Base-by-base conservation (phyloP, 1,140 invertebrate species). In the Patella vulgata region DNA sequence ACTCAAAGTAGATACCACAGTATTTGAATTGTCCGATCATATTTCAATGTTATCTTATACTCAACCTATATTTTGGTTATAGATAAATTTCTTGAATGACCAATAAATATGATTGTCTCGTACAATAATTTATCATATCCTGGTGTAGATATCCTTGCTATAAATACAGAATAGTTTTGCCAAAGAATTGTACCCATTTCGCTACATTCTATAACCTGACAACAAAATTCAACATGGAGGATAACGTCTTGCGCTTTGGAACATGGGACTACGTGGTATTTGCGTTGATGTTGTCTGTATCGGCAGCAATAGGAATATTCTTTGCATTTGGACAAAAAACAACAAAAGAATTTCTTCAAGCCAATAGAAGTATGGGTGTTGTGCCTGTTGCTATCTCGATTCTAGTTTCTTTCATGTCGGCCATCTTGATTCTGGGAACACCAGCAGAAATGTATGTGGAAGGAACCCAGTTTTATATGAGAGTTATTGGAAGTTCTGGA, bases 311-410 rank as follows among this genome's bases (percentile, higher is more conserved):
- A 53, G 93, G 93, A 0, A 85, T 93, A 0, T 94, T 91, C 78
- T 94, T 93, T 74, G 87, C 90, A 56, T 90, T 94, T 68, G 90
- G 89, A 78, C 33, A 36, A 14, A 36, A 36, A 14, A 36, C 33
- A 36, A 36, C 89, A 30, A 88, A 88, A 63, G 92, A 94, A 71
- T 93, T 93, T 75, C 83, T 93, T 6, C 82, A 93, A 27, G 92
- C 91, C 0, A 90, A 92, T 72, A 86, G 88, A 63, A 91, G 90
- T 39, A 91, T 94, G 91, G 54, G 88, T 2, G 86, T 93, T 52
- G 87, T 83, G 9, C 83, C 83, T 0, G 77, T 84, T 6, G 73
- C 82, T 11, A 74, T 84, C 27, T 82, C 78, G 11, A 82, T 84
- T 46, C 75, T 83, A 36, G 82, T 83, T 11, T 82, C 81, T 28